These are phyloP conservation scores for Dryoscopus gambensis DNA, from an alignment of 2,113 vertebrate species.

Conservation along the genomic window DNA sequence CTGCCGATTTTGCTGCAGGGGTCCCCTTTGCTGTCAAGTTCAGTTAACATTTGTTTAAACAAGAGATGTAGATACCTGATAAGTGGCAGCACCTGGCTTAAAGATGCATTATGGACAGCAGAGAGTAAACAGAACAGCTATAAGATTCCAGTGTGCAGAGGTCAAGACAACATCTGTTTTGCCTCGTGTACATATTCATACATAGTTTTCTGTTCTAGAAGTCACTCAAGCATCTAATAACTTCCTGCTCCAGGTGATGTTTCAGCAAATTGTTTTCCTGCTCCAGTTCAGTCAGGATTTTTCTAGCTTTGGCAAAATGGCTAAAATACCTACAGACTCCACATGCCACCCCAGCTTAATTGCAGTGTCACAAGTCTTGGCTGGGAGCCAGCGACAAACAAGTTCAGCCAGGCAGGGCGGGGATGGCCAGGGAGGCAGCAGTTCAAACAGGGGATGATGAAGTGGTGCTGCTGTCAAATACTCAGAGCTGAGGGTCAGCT, in stretches of 20 bases:
- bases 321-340: not conserved
- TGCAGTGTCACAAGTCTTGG: not conserved
- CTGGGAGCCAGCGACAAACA: not conserved
- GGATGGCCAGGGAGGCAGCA: not conserved
- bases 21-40: constrained; percentile 44
- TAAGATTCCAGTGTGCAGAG: not conserved
- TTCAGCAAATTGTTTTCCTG: constrained; percentile 45
- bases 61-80: constrained; percentile 52
- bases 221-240: constrained; percentile 29
- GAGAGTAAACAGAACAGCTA: constrained; percentile 24
- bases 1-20: constrained; percentile 50
- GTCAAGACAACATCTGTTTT: constrained; percentile 57
- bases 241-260: constrained; percentile 54
- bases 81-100: constrained; percentile 50
- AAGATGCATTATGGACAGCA: constrained; percentile 36
- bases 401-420: not conserved
- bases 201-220: constrained; percentile 33
- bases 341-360: not conserved
- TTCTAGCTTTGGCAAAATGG: not conserved
- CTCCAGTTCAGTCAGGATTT: constrained; percentile 26
- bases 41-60: constrained; percentile 37
- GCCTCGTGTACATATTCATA: constrained; percentile 28
- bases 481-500: accelerated
- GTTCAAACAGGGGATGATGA: not conserved
- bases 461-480: not conserved